These are phyloP conservation scores for Varanus komodoensis DNA, from an alignment of 2,113 vertebrate species.

Conservation along the genomic window DNA sequence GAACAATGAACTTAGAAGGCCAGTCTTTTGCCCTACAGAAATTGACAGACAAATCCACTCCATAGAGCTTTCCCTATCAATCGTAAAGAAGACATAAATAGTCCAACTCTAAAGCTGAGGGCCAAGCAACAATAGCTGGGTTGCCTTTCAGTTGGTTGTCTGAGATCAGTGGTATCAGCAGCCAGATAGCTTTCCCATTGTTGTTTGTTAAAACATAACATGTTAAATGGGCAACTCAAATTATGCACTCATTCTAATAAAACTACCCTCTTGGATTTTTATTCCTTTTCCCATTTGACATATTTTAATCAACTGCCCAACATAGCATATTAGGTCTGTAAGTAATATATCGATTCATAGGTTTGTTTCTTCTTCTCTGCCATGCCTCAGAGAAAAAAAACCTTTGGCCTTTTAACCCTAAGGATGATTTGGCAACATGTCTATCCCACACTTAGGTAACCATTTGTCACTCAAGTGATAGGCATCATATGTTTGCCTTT, in stretches of 20 bases:
- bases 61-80: background rate
- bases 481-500: background rate
- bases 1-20: background rate
- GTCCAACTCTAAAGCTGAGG: background rate
- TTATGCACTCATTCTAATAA: background rate
- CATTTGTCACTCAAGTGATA: background rate
- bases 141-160: background rate
- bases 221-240: background rate
- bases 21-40: background rate
- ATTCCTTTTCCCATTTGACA: background rate
- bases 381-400: background rate
- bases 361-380: background rate
- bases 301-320: background rate
- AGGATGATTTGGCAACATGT: background rate
- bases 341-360: background rate
- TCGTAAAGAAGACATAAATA: background rate
- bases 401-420: background rate
- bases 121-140: background rate
- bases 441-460: background rate
- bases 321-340: background rate
- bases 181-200: background rate
- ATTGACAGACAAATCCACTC: background rate
- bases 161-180: background rate
- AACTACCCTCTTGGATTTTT: background rate
- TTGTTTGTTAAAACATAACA: background rate